Percentiles rank a stretch among this genome's conserved stretches.
Evolutionary conservation across 2,888 invertebrate genomes (phyloP).

Genomic region (Myathropa florea): DNA sequence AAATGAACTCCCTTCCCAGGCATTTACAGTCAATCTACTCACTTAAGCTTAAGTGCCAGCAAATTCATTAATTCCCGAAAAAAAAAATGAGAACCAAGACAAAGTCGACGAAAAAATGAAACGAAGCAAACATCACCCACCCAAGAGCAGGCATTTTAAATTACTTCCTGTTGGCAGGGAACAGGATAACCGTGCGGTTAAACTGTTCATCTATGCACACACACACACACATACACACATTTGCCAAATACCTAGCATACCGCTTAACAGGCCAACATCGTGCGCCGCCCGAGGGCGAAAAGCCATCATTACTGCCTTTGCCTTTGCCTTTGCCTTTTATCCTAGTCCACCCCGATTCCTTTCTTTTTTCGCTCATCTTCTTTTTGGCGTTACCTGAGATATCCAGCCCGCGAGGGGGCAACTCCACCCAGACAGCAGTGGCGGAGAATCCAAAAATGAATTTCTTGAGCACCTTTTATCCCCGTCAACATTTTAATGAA

Average conservation of each 20-base stretch:
- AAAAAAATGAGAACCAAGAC: neutral
- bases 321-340: constrained; percentile 19
- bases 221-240: constrained; percentile 5
- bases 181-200: constrained; percentile 8
- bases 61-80: constrained; percentile 52
- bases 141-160: constrained; percentile 36
- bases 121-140: neutral
- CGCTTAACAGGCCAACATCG: constrained; percentile 2
- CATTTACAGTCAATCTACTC: constrained; percentile 39
- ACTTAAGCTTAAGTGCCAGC: constrained; percentile 59
- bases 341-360: neutral
- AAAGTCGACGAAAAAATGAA: neutral
- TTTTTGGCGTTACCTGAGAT: neutral
- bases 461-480: constrained; percentile 60
- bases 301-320: constrained; percentile 46
- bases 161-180: constrained; percentile 30
- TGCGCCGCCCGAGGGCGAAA: constrained; percentile 24
- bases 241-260: constrained; percentile 31
- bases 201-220: constrained; percentile 52
- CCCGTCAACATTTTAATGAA: constrained; percentile 69
- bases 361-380: neutral
- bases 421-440: constrained; percentile 31
- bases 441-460: constrained; percentile 48
- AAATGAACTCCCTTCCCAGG: constrained; percentile 22
- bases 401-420: no score